These are phyloP conservation scores for Halichoerus grypus DNA, from an alignment of 2,113 vertebrate genomes.

Conservation along the genomic window DNA sequence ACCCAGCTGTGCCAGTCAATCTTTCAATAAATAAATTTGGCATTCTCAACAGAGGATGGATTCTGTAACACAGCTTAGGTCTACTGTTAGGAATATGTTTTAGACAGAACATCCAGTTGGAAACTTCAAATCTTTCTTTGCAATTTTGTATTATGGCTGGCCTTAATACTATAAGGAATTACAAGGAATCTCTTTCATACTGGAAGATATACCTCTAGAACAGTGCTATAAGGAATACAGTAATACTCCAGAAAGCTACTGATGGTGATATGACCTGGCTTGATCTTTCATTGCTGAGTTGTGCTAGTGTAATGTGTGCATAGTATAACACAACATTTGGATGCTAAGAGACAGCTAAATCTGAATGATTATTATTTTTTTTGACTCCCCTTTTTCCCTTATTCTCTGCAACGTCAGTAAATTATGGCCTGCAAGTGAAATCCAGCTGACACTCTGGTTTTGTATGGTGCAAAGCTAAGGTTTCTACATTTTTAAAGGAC, in stretches of 20 bases:
- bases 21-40: neutral
- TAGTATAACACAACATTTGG: neutral
- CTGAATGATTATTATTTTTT: neutral
- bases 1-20: neutral
- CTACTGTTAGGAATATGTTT: neutral
- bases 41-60: neutral
- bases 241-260: neutral
- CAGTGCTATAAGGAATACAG: neutral
- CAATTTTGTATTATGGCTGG: neutral
- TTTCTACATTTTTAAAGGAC: constrained; percentile 26
- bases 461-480: neutral
- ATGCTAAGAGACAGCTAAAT: neutral
- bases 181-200: neutral
- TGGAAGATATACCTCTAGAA: neutral
- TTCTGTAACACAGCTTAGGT: neutral
- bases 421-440: neutral
- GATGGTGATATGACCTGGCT: neutral
- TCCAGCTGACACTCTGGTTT: neutral
- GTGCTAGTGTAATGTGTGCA: neutral
- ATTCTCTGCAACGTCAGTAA: neutral
- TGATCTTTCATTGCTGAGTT: neutral
- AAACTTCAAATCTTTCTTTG: neutral
- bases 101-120: neutral
- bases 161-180: neutral
- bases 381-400: neutral